Base-by-base conservation (phyloP, 2,797 vertebrate genomes). In the Trematomus bernacchii region DNA sequence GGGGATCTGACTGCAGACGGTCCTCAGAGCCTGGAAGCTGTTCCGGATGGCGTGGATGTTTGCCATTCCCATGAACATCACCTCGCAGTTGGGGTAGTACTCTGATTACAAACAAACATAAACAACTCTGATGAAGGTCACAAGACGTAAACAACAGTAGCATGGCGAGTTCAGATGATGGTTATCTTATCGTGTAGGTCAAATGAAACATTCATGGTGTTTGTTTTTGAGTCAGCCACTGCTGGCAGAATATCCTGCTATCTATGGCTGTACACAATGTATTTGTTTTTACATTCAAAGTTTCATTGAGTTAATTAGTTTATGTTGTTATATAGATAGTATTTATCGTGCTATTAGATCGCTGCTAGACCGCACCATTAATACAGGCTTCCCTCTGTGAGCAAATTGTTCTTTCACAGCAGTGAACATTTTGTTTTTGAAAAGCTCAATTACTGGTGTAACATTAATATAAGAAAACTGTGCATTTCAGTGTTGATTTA, bases 11-110 rank as follows among this genome's bases (percentile, higher is more conserved):
- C 97, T 99, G 92, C 98, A 99, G 71, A 99, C 98, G 0, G 97
- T 93, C 61, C 97, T 95, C 61, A 99, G 95, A 43, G 97, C 97
- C 89, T 99, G 98, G 94, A 99, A 99, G 79, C 98, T 99, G 93
- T 99, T 99, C 43, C 98, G 94, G 88, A 99, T 99, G 86, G 98
- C 97, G 43, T 99, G 98, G 92, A 99, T 99, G 91, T 99, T 99
- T 80, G 98, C 98, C 98, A 99, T 99, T 80, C 98, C 98, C 98
- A 99, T 99, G 89, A 99, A 99, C 87, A 97, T 96, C 0, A 99
- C 97, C 92, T 99, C 98, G 69, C 98, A 99, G 93, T 99, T 99
- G 1, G 98, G 98, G 80, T 99, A 99, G 93, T 99, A 99, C 88
- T 99, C 98, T 99, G 59, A 62, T 76, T 15, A 88, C 47, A 90